Evolutionary conservation across 2,113 vertebrate genomes (phyloP).

Genomic region (Isurus oxyrinchus): DNA sequence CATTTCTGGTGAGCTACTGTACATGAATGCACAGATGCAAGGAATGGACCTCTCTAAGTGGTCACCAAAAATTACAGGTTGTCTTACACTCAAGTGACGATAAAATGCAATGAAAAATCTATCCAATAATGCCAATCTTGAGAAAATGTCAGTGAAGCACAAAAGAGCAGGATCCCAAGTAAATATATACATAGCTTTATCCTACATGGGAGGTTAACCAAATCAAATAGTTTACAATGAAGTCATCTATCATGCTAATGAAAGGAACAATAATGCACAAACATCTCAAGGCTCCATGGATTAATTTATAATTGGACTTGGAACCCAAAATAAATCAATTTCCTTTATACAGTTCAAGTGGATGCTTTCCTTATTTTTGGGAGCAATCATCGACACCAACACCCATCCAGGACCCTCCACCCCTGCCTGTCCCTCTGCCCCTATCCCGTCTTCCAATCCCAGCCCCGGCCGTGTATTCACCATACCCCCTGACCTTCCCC

Average conservation of each 20-base stretch:
- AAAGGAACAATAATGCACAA: not conserved
- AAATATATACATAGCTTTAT: not conserved
- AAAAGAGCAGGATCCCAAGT: not conserved
- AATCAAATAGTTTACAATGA: not conserved
- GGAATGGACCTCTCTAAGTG: not conserved
- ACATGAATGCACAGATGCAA: not conserved
- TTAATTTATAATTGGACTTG: not conserved
- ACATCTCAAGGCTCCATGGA: not conserved
- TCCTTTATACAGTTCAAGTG: not conserved
- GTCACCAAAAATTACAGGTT: not conserved
- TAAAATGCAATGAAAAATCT: not conserved
- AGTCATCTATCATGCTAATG: not conserved
- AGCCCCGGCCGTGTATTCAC: too few species aligned
- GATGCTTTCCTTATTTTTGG: not conserved
- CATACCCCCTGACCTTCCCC: too few species aligned
- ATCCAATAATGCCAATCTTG: not conserved
- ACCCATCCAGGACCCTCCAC: too few species aligned
- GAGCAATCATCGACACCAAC: too few species aligned
- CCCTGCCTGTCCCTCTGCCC: too few species aligned
- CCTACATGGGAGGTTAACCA: not conserved
- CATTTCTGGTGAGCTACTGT: not conserved
- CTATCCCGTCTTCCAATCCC: too few species aligned
- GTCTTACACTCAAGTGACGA: not conserved
- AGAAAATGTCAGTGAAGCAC: not conserved
- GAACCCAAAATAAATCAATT: not conserved